Percentiles rank a stretch among this genome's conserved stretches.
Conservation (phyloP, 1,140 invertebrate species). For the Euura saliciscinereae region DNA sequence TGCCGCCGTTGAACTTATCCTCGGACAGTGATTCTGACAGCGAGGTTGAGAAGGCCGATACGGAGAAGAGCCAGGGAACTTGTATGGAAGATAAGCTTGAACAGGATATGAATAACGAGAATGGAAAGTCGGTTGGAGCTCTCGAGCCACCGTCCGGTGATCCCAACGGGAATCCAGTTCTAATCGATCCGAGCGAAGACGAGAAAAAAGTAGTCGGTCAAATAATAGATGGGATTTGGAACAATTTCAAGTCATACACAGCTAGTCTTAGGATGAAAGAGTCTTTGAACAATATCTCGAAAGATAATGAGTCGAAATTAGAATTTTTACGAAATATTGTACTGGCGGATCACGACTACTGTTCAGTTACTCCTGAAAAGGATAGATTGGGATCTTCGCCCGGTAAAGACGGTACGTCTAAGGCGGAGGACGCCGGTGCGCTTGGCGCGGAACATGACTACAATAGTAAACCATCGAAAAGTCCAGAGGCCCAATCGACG, state of each 20-base stretch:
- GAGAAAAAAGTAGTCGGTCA: conserved; percentile 55
- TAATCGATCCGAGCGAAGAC: conserved; percentile 52
- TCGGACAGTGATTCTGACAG: conserved; percentile 78
- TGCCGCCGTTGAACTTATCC: conserved; percentile 79
- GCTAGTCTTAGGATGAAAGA: conserved; percentile 62
- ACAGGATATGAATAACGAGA: conserved; percentile 22
- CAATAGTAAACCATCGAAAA: conserved; percentile 54
- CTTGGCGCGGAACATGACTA: conserved; percentile 37
- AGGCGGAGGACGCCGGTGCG: background rate
- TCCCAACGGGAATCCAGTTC: conserved; percentile 35
- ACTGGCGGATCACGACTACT: conserved; percentile 63
- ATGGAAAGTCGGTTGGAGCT: conserved; percentile 1
- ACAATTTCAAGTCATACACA: conserved; percentile 77
- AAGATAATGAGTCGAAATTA: conserved; percentile 29
- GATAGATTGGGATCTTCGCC: conserved; percentile 42
- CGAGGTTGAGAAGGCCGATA: conserved; percentile 51
- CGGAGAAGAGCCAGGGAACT: conserved; percentile 30
- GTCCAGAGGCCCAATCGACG: conserved; percentile 40
- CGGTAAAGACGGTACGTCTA: conserved; percentile 11
- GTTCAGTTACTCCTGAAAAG: conserved; percentile 38
- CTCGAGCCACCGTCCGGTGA: conserved; percentile 16
- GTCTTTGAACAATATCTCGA: conserved; percentile 9
- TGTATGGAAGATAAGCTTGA: background rate
- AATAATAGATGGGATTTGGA: conserved; percentile 77
- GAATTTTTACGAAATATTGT: conserved; percentile 49